Evolutionary conservation across 2,797 vertebrate genomes (phyloP), one percentile per base, ranked within the genome.

Genomic region (Todus mexicanus): DNA sequence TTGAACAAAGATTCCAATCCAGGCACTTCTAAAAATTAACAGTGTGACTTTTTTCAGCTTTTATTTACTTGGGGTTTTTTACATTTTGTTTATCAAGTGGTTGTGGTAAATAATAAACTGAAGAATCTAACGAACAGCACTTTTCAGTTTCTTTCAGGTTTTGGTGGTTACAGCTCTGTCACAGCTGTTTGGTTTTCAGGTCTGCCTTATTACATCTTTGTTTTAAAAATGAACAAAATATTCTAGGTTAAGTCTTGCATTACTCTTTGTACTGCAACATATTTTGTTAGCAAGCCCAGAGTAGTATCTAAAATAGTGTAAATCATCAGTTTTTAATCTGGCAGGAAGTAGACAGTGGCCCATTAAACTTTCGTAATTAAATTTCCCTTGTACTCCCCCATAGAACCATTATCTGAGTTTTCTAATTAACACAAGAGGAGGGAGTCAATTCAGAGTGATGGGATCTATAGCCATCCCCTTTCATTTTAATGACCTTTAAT

Each of bases 401-500:
- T 97, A 98, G 98, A 98, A 98, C 98, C 98, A 98, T 99, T 99
- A 99, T 99, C 98, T 98, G 98, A 98, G 98, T 98, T 98, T 98
- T 98, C 98, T 99, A 99, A 99, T 99, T 99, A 99, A 99, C 98
- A 98, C 98, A 98, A 97, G 97, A 98, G 98, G 98, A 99, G 99
- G 99, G 99, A 99, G 99, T 99, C 97, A 98, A 97, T 98, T 98
- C 98, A 98, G 98, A 99, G 98, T 99, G 98, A 99, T 99, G 98
- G 98, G 96, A 98, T 98, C 98, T 98, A 98, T 98, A 98, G 98
- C 98, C 98, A 98, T 97, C 97, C 97, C 98, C 98, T 98, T 99
- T 98, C 98, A 99, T 99, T 99, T 99, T 99, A 99, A 99, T 99
- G 98, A 98, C 99, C 98, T 99, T 99, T 99, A 99, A 99, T 99